Conservation (phyloP, 2,797 vertebrate species). For the Remorina albescens region DNA sequence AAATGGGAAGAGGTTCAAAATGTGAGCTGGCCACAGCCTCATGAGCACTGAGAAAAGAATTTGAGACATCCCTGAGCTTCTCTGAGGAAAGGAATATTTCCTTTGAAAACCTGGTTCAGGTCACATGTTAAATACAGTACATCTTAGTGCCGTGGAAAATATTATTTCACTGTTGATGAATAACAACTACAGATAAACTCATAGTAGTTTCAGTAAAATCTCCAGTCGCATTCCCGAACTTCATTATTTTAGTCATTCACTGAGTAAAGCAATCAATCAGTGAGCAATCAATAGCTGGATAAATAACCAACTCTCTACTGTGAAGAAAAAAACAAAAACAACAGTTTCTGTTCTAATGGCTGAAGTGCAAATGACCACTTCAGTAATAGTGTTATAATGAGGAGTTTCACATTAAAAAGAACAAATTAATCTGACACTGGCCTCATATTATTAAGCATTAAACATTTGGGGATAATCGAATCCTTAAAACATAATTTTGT, state of each 20-base stretch:
- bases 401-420: slow-evolving; percentile 12
- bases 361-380: slow-evolving; percentile 26
- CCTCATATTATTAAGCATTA: slow-evolving; percentile 22
- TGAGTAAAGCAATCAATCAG: too few relatives aligned
- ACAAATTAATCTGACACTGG: slow-evolving; percentile 21
- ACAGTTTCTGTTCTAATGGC: not conserved
- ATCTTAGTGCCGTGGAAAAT: slow-evolving; percentile 16
- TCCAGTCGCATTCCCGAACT: not conserved
- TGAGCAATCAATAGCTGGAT: slow-evolving; percentile 9
- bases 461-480: slow-evolving; percentile 36
- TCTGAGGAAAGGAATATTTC: slow-evolving; percentile 47
- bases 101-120: slow-evolving; percentile 46
- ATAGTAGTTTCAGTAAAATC: slow-evolving; percentile 6
- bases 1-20: slow-evolving; percentile 65
- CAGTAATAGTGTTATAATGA: not conserved
- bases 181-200: slow-evolving; percentile 10
- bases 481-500: slow-evolving; percentile 41
- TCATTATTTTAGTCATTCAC: slow-evolving; percentile 8
- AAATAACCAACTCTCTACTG: slow-evolving; percentile 14
- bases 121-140: slow-evolving; percentile 48
- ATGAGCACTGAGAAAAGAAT: slow-evolving; percentile 54
- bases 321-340: not conserved
- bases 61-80: slow-evolving; percentile 37
- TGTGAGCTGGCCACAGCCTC: slow-evolving; percentile 57
- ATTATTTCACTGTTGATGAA: slow-evolving; percentile 33